A percentile compares a stretch with the other conserved stretches of the same genome.
These are phyloP conservation scores for Elmis aenea DNA, from an alignment of 2,888 invertebrate species.

Conservation along the genomic window DNA sequence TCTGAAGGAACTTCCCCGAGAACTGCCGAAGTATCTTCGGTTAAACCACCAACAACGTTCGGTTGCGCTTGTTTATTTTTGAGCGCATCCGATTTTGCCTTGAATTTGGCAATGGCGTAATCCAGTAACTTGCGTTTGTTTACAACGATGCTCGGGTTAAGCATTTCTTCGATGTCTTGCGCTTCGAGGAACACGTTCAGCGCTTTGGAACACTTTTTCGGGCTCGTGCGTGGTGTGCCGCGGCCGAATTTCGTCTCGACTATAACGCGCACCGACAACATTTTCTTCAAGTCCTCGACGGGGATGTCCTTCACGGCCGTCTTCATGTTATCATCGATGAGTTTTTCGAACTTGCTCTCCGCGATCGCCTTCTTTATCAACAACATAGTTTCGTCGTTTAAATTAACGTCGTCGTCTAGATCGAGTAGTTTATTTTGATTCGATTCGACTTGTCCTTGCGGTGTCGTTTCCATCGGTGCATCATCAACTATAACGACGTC, in stretches of 20 bases:
- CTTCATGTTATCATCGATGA: constrained; percentile 22
- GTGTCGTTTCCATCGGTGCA: too few relatives aligned
- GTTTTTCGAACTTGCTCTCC: constrained; percentile 22
- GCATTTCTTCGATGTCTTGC: constrained; percentile 2
- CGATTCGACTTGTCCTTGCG: too few relatives aligned
- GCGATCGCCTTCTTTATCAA: constrained; percentile 15
- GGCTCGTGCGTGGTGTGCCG: constrained; percentile 3
- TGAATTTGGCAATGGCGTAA: too few relatives aligned
- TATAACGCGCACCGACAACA: constrained; percentile 16
- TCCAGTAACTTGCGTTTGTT: too few relatives aligned
- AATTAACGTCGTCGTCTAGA: too few relatives aligned
- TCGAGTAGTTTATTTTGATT: too few relatives aligned
- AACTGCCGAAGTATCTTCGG: too few relatives aligned
- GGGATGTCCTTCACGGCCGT: constrained; percentile 6
- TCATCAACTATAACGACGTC: not conserved
- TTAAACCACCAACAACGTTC: too few relatives aligned
- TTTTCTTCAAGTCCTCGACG: constrained; percentile 15
- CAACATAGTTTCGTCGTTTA: constrained; percentile 5
- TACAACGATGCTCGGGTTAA: not conserved
- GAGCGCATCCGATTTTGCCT: too few relatives aligned
- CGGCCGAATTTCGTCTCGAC: constrained; percentile 10
- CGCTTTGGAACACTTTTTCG: not conserved
- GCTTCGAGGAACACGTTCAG: constrained; percentile 2
- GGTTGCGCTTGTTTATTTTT: too few relatives aligned
- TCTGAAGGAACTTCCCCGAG: too few relatives aligned